Base-by-base conservation (phyloP, 1,140 invertebrate genomes). In the Choristoneura fumiferana region DNA sequence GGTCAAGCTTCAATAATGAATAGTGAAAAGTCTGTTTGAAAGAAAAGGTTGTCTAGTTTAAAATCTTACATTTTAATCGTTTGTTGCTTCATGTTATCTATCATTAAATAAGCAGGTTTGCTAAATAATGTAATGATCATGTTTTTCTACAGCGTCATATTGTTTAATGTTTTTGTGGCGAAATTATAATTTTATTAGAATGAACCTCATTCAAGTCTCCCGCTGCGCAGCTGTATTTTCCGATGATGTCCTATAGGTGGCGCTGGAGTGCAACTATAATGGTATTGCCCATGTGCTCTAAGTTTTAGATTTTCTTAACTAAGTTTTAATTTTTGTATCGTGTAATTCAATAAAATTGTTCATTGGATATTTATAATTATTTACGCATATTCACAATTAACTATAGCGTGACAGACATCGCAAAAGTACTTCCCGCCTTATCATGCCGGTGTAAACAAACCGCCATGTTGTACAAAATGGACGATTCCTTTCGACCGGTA, bases 371-470 rank as follows among this genome's bases (percentile, higher is more conserved):
- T 63, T 63, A 70, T 60, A 54, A 58, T 70, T 71, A 70, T 76
- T 78, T 71, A 60, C 69, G 59, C 58, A 52, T 56, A 35, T 57
- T 54, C 37, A 58, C 52, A 61, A 53, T 54, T 63, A 36, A 39
- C 39, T 70, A 54, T 68, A 58, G 39, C 55, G 60, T 35, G 68
- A 57, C 71, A 77, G 58, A 76, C 72, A 58, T 65, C 38, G 43
- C 39, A 60, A 60, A 77, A 85, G 57, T 71, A 71, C 73, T 86
- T 87, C 81, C 79, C 85, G 87, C 83, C 77, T 84, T 79, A 77
- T 86, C 79, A 83, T 83, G 85, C 89, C 89, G 89, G 89, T 89
- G 87, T 89, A 90, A 90, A 90, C 87, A 89, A 89, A 89, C 87
- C 86, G 86, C 87, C 87, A 89, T 90, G 78, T 90, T 89, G 86